A percentile compares a stretch with the other conserved stretches of the same genome.
These are phyloP conservation scores for Anisognathus igniventris DNA, from an alignment of 2,797 vertebrate genomes.

Conservation along the genomic window DNA sequence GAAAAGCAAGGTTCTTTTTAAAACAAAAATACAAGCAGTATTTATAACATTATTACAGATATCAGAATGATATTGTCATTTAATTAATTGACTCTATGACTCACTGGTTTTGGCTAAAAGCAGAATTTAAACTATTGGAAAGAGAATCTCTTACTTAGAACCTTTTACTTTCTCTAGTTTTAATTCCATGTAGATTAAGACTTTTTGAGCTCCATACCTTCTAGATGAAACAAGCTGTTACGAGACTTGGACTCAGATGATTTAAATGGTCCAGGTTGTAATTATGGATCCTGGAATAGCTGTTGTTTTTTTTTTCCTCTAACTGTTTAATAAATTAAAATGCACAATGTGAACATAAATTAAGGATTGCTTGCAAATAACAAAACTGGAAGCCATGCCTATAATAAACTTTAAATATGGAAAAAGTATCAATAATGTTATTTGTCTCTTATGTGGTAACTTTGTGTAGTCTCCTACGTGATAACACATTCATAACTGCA, in stretches of 20 bases:
- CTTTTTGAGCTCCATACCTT: not conserved
- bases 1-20: not conserved
- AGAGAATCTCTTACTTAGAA: not conserved
- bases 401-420: not conserved
- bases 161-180: not conserved
- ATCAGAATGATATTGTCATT: not conserved
- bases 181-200: not conserved
- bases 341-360: not conserved
- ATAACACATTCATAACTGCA: not conserved
- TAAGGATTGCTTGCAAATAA: not conserved
- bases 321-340: not conserved
- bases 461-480: not conserved
- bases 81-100: not conserved
- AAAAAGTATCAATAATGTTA: not conserved
- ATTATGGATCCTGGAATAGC: not conserved
- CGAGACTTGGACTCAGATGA: not conserved
- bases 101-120: not conserved
- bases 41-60: not conserved
- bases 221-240: not conserved
- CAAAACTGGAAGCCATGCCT: not conserved
- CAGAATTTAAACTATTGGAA: not conserved
- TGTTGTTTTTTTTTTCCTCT: not conserved
- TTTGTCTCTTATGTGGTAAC: not conserved
- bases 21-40: not conserved
- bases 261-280: not conserved